A percentile compares a stretch with the other conserved stretches of the same genome.
Evolutionary conservation across 2,888 invertebrate species (phyloP).

Genomic region (Scaeva pyrastri): DNA sequence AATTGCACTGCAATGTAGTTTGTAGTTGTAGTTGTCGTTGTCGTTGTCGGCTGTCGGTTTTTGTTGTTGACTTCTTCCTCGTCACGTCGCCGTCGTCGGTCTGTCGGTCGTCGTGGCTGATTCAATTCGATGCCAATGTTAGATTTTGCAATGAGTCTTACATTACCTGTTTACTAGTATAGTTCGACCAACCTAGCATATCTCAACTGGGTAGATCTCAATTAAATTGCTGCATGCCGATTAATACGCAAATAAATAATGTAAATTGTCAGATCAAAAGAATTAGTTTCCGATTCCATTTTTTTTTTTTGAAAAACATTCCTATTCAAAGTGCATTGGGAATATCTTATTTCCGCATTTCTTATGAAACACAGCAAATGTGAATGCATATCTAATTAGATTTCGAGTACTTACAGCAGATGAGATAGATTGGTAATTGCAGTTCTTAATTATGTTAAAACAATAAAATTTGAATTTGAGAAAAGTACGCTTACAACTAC

Average conservation of each 20-base stretch:
- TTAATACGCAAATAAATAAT: conserved; percentile 43
- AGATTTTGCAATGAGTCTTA: conserved; percentile 26
- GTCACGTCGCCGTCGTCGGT: neutral
- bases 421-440: too few relatives aligned
- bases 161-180: neutral
- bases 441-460: too few relatives aligned
- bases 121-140: conserved; percentile 28
- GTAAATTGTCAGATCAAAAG: conserved; percentile 29
- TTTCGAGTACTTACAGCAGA: too few relatives aligned
- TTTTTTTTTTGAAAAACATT: conserved; percentile 1
- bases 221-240: conserved; percentile 32
- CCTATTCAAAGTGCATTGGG: neutral
- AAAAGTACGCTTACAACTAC: too few relatives aligned
- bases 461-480: too few relatives aligned
- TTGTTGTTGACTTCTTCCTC: neutral
- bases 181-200: neutral
- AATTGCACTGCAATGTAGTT: conserved; percentile 24
- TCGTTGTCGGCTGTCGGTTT: too few relatives aligned
- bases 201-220: conserved; percentile 12
- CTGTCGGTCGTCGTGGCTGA: conserved; percentile 23
- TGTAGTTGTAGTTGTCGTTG: neutral
- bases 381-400: neutral
- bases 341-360: conserved; percentile 17
- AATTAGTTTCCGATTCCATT: conserved; percentile 29
- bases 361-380: neutral